A percentile compares a stretch with the other conserved stretches of the same genome.
phyloP scores from a whole-genome alignment of 2,113 vertebrate species.

The Microtus pennsylvanicus region DNA sequence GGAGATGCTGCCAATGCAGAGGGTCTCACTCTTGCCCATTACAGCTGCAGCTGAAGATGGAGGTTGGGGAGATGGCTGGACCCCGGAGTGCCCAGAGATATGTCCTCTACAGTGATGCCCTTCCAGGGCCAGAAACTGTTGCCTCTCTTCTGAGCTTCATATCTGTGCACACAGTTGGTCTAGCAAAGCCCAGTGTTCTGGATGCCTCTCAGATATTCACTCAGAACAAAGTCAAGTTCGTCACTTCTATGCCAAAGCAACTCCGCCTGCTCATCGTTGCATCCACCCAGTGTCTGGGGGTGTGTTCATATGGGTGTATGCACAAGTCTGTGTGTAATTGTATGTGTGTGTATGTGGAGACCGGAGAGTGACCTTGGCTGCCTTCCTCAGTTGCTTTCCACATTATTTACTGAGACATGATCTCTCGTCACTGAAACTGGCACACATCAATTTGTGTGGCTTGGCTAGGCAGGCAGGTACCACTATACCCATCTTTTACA shows the following conservation, averaged over 20 bases:
- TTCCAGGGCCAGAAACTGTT: neutral
- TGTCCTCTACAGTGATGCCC: accelerated
- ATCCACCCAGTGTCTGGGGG: neutral
- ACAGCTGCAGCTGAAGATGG: neutral
- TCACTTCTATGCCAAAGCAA: neutral
- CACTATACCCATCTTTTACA: neutral
- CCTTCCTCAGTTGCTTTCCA: neutral
- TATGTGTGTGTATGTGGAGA: neutral
- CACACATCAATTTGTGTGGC: neutral
- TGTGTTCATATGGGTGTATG: neutral
- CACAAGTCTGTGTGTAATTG: neutral
- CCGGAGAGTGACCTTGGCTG: neutral
- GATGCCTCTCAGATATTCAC: neutral
- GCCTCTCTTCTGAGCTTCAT: neutral
- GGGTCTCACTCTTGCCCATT: neutral
- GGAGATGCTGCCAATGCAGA: neutral
- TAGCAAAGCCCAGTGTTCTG: neutral
- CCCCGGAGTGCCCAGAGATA: neutral
- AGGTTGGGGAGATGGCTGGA: accelerated
- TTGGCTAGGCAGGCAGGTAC: neutral
- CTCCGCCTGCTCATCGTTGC: neutral
- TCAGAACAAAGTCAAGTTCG: neutral
- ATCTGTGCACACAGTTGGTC: neutral
- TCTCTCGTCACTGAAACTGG: neutral
- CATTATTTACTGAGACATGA: neutral